Percentiles rank a stretch among this genome's conserved stretches.
phyloP scores from a whole-genome alignment of 2,888 invertebrate species.

The Noctuana brunneofusca region DNA sequence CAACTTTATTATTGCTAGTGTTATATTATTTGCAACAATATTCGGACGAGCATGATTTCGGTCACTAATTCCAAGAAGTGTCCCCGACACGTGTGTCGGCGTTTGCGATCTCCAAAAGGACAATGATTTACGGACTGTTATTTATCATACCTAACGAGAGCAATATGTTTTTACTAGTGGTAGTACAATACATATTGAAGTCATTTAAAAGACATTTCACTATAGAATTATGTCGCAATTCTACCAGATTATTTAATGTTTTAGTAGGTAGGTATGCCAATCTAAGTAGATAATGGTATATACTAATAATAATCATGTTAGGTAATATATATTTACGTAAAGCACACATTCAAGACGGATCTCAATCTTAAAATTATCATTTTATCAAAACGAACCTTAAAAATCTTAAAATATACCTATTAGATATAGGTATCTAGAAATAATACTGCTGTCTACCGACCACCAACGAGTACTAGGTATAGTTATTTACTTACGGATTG shows the following conservation, averaged over 20 bases:
- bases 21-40: slow-evolving; percentile 46
- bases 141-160: slow-evolving; percentile 57
- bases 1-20: slow-evolving; percentile 25
- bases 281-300: no score
- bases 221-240: no score
- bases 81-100: slow-evolving; percentile 51
- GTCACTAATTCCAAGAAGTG: slow-evolving; percentile 60
- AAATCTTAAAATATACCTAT: no score
- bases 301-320: no score
- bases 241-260: no score
- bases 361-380: no score
- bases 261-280: no score
- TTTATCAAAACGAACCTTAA: no score
- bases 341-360: no score
- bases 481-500: no score
- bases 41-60: slow-evolving; percentile 38
- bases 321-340: no score
- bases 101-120: slow-evolving; percentile 53
- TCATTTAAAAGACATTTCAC: neutral
- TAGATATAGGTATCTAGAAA: neutral
- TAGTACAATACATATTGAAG: neutral
- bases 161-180: slow-evolving; percentile 13
- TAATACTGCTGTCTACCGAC: neutral
- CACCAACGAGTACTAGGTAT: no score
- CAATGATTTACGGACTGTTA: slow-evolving; percentile 65